These are phyloP conservation scores for Muscicapa adusta DNA, from an alignment of 2,113 vertebrate species.

Conservation along the genomic window DNA sequence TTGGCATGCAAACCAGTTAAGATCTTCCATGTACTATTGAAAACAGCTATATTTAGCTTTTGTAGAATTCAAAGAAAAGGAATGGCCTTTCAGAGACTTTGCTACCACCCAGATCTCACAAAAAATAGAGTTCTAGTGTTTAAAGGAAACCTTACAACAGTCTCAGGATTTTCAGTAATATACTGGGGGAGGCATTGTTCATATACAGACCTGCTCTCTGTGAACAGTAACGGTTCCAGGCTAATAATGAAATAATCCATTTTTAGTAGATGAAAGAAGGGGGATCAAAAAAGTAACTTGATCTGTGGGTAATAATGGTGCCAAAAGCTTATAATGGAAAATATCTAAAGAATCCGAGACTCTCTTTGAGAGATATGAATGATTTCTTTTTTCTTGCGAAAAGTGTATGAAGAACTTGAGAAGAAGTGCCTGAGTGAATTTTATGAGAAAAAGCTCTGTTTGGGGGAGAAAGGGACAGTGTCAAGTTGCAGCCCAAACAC, in stretches of 20 bases:
- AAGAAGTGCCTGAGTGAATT: slow-evolving; percentile 74
- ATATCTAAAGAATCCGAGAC: slow-evolving; percentile 78
- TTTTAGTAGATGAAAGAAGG: slow-evolving; percentile 80
- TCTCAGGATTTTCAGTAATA: slow-evolving; percentile 27
- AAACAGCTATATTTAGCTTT: neutral
- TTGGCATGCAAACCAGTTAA: neutral
- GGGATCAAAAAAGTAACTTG: slow-evolving; percentile 76
- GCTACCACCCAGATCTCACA: neutral
- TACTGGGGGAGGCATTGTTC: slow-evolving; percentile 59
- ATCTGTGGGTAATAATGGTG: slow-evolving; percentile 67
- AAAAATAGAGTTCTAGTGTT: slow-evolving; percentile 32
- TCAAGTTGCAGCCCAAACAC: slow-evolving; percentile 67
- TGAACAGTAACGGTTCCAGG: slow-evolving; percentile 67
- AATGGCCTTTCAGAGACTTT: neutral
- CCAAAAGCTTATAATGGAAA: slow-evolving; percentile 78
- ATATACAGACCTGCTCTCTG: slow-evolving; percentile 51
- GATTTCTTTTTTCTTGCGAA: slow-evolving; percentile 79
- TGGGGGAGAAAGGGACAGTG: slow-evolving; percentile 63
- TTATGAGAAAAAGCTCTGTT: slow-evolving; percentile 81
- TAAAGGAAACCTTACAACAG: slow-evolving; percentile 54
- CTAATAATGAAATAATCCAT: slow-evolving; percentile 80
- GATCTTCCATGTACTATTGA: neutral
- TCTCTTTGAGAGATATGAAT: slow-evolving; percentile 79
- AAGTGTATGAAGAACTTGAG: slow-evolving; percentile 81
- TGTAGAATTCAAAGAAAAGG: neutral